A percentile compares a stretch with the other conserved stretches of the same genome.
Conservation (phyloP, 2,888 invertebrate species). For the Ferdinandea cuprea region DNA sequence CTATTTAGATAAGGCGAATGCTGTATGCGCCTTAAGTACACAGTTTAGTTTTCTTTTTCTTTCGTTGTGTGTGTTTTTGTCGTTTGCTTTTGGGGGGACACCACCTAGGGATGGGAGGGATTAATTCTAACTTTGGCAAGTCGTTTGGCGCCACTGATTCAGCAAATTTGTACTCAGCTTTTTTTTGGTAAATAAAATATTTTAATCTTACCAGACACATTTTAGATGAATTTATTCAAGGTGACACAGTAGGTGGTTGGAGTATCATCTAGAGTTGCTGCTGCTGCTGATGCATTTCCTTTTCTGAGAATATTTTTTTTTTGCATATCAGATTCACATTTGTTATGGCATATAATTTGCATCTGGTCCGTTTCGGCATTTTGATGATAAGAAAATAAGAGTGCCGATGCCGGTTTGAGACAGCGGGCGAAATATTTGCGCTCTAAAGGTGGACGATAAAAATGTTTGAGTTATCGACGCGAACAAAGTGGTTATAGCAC, state of each 20-base stretch:
- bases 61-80: no score
- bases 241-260: background rate
- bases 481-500: constrained; percentile 12
- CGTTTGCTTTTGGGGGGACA: background rate
- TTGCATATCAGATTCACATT: constrained; percentile 65
- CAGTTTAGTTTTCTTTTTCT: no score
- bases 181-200: constrained; percentile 8
- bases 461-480: constrained; percentile 40
- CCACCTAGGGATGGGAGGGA: constrained; percentile 23
- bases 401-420: constrained; percentile 44
- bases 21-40: background rate
- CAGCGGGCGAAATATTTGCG: constrained; percentile 6
- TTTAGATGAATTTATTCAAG: constrained; percentile 20
- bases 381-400: constrained; percentile 41
- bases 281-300: constrained; percentile 28
- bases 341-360: constrained; percentile 64
- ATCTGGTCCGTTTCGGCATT: constrained; percentile 35
- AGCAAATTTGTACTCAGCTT: no score
- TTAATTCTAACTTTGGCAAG: background rate
- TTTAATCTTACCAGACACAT: constrained; percentile 10
- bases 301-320: background rate
- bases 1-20: constrained; percentile 39
- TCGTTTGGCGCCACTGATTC: constrained; percentile 39
- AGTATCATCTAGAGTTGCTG: background rate
- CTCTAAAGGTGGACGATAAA: constrained; percentile 56